phyloP scores from a whole-genome alignment of 2,888 invertebrate genomes.

The Stomorhina lunata region DNA sequence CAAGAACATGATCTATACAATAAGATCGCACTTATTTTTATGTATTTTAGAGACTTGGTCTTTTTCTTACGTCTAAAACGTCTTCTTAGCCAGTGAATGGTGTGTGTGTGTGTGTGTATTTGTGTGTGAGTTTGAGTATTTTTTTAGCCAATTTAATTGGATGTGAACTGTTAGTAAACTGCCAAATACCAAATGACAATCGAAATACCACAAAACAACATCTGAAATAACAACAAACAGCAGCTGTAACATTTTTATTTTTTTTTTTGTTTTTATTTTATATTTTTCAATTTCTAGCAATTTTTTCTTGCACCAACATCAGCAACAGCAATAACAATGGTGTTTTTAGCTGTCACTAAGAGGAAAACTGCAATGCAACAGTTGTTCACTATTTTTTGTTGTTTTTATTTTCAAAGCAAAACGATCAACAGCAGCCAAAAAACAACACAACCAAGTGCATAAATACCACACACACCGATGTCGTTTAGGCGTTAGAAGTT shows the following conservation, averaged over 20 bases:
- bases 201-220: conserved; percentile 62
- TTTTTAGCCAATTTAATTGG: conserved; percentile 65
- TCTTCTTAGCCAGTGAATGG: neutral
- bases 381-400: conserved; percentile 22
- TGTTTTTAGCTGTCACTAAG: conserved; percentile 62
- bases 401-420: conserved; percentile 21
- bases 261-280: neutral
- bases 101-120: neutral
- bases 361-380: conserved; percentile 42
- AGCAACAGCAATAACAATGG: conserved; percentile 58
- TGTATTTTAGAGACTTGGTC: conserved; percentile 50
- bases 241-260: conserved; percentile 39
- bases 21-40: conserved; percentile 67
- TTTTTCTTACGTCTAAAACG: conserved; percentile 18
- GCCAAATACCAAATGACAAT: conserved; percentile 67
- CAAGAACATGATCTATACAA: conserved; percentile 67
- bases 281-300: neutral
- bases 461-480: conserved; percentile 63
- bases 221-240: conserved; percentile 51
- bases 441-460: conserved; percentile 38
- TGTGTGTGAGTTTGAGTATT: conserved; percentile 22
- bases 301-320: conserved; percentile 29
- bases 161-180: conserved; percentile 66
- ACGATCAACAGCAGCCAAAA: conserved; percentile 31
- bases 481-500: conserved; percentile 60